phyloP scores from a whole-genome alignment of 2,888 invertebrate genomes.

The Sceliomorpha sp. region DNA sequence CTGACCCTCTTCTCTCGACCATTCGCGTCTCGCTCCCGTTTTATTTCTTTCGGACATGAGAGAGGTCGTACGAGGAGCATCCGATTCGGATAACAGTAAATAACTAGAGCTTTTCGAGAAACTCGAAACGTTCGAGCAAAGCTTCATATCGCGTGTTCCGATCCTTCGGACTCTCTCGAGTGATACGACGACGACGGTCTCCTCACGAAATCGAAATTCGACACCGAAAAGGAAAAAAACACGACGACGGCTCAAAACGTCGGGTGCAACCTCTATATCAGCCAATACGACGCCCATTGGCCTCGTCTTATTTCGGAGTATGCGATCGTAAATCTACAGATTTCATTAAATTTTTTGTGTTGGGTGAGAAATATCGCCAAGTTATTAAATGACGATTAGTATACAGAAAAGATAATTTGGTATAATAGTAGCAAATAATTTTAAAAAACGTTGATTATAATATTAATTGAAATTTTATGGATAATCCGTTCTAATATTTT shows the following conservation, averaged over 20 bases:
- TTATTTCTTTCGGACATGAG: conserved; percentile 43
- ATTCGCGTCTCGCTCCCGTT: conserved; percentile 23
- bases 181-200: conserved; percentile 30
- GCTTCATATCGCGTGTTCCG: conserved; percentile 34
- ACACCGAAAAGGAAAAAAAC: no score
- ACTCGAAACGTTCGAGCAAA: conserved; percentile 57
- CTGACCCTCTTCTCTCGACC: conserved; percentile 22
- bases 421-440: no score
- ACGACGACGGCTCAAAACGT: conserved; percentile 24
- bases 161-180: conserved; percentile 39
- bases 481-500: no score
- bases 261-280: conserved; percentile 4
- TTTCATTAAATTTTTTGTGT: neutral
- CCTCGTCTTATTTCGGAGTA: conserved; percentile 10
- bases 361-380: no score
- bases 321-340: conserved; percentile 2
- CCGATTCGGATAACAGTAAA: conserved; percentile 68
- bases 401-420: no score
- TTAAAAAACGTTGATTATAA: no score
- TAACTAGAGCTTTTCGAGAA: conserved; percentile 69
- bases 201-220: conserved; percentile 69
- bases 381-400: no score
- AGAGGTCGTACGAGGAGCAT: conserved; percentile 56
- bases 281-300: conserved; percentile 10
- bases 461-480: no score